A percentile compares a stretch with the other conserved stretches of the same genome.
phyloP scores from a whole-genome alignment of 2,888 invertebrate genomes.

The Hirtodrosophila histrioides region DNA sequence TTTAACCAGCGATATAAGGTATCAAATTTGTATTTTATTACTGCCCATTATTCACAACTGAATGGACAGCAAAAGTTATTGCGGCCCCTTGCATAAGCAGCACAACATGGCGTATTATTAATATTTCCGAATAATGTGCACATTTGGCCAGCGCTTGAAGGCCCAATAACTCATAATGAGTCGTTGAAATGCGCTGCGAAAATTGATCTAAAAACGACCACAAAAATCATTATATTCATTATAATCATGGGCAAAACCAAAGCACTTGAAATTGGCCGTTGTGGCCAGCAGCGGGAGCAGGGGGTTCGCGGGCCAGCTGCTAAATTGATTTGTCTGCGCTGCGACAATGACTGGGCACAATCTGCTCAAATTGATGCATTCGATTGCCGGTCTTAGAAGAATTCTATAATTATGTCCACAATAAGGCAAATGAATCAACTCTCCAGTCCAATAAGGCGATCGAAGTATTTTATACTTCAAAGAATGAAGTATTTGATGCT shows the following conservation, averaged over 20 bases:
- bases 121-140: conserved; percentile 34
- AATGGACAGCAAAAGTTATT: conserved; percentile 45
- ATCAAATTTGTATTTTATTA: conserved; percentile 46
- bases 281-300: not conserved
- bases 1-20: conserved; percentile 54
- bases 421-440: too few species aligned
- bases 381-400: not conserved
- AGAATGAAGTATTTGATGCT: too few species aligned
- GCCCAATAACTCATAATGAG: conserved; percentile 13
- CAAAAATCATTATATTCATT: conserved; percentile 39
- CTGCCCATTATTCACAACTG: conserved; percentile 53
- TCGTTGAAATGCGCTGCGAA: conserved; percentile 2
- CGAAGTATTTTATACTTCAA: too few species aligned
- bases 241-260: conserved; percentile 35
- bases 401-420: too few species aligned
- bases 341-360: not conserved
- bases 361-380: not conserved
- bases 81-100: conserved; percentile 40
- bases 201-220: conserved; percentile 33
- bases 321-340: conserved; percentile 10
- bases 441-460: too few species aligned
- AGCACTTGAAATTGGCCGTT: conserved; percentile 33
- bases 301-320: not conserved
- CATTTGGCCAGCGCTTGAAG: conserved; percentile 13
- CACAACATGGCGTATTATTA: conserved; percentile 61